Evolutionary conservation across 2,113 vertebrate genomes (phyloP), one percentile per base, ranked within the genome.

Genomic region (Gavia stellata): DNA sequence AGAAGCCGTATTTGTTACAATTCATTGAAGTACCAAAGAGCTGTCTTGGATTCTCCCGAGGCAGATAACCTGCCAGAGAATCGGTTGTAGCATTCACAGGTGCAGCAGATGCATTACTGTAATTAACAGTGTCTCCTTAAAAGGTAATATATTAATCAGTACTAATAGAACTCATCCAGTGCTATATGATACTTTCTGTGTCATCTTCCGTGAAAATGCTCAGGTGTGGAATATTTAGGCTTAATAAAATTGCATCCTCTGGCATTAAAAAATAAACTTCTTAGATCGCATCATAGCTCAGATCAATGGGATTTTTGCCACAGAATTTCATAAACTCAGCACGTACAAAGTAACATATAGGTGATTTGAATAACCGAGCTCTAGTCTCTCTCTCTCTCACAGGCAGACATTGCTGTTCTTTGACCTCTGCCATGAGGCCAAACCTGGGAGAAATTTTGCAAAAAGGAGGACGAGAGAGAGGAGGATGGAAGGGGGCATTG

Each of bases 1-100:
- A 85, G 62, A 53, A 85, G 26, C 70, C 44, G 21, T 17, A 12
- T 74, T 68, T 77, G 45, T 81, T 72, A 70, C 9, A 0, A 88
- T 92, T 95, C 81, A 82, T 11, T 78, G 84, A 72, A 66, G 65
- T 90, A 81, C 53, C 53, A 79, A 88, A 94, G 49, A 94, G 78
- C 44, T n/a, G 8, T 40, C 77, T 56, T 66, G 33, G 90, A 36
- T 56, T 79, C 74, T 93, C 72, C 73, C 9, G 17, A 24, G 65
- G 79, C 58, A 88, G 58, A 55, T 81, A 78, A 89, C 59, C 73
- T 77, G 18, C 47, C 47, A 28, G 26, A 81, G 25, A 68, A 90
- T 63, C 62, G 44, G 25, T 44, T 67, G 49, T 34, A 58, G 23
- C 9, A 6, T 67, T 93, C 72, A 81, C 49, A 65, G 36, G 47